Conservation (phyloP, 2,113 vertebrate species). For the Oreocharis arfaki region DNA sequence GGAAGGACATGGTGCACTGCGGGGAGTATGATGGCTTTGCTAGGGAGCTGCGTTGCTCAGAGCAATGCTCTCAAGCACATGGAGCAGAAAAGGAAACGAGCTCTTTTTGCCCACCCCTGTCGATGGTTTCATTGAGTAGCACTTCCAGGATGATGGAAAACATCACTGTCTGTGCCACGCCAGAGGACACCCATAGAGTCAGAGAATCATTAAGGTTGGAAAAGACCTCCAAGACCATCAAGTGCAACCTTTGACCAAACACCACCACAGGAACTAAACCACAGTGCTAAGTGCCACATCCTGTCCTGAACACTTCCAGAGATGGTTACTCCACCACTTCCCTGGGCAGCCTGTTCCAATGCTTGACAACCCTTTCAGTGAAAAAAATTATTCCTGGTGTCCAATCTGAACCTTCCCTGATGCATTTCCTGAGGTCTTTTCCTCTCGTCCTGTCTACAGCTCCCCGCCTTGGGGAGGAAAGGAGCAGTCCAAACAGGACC, state of each 20-base stretch:
- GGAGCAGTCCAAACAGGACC: neutral
- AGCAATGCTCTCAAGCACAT: neutral
- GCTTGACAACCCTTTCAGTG: neutral
- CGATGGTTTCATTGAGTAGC: neutral
- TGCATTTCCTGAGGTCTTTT: neutral
- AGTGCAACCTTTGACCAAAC: neutral
- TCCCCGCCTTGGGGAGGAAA: neutral
- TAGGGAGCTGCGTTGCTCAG: neutral
- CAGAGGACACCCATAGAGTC: neutral
- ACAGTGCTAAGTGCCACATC: neutral
- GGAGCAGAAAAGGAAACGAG: neutral
- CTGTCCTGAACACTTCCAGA: neutral
- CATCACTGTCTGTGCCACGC: neutral
- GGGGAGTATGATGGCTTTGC: neutral
- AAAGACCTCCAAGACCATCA: neutral
- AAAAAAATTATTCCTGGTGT: neutral
- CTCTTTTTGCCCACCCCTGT: neutral
- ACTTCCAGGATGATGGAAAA: neutral
- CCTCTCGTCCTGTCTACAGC: neutral
- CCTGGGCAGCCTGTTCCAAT: neutral
- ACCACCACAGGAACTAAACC: neutral
- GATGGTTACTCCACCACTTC: neutral
- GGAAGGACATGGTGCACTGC: rapidly evolving
- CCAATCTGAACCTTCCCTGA: neutral
- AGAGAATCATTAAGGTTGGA: neutral